phyloP scores from a whole-genome alignment of 2,113 vertebrate genomes.

The Picathartes gymnocephalus region DNA sequence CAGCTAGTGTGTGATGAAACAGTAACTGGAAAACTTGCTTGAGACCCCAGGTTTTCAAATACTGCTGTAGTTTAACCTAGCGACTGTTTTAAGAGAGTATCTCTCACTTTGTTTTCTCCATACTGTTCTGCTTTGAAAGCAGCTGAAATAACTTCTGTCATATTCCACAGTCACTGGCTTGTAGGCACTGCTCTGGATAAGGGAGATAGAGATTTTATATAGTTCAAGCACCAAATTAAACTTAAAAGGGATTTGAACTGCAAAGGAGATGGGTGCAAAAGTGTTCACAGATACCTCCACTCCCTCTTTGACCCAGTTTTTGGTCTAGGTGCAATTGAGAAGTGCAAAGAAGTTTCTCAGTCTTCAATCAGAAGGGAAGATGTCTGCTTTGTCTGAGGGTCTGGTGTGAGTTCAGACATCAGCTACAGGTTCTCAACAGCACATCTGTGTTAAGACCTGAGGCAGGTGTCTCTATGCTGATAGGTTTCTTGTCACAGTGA shows the following conservation, averaged over 20 bases:
- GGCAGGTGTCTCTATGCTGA: neutral
- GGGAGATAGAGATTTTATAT: neutral
- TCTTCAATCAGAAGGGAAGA: neutral
- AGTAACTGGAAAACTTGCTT: neutral
- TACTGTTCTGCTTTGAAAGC: neutral
- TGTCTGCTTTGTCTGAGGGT: neutral
- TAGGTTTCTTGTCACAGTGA: neutral
- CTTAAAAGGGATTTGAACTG: neutral
- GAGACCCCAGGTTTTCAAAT: neutral
- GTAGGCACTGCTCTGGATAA: neutral
- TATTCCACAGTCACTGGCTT: neutral
- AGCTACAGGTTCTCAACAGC: neutral
- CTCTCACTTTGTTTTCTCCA: neutral
- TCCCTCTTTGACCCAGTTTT: neutral
- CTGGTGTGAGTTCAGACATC: neutral
- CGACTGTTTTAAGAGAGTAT: neutral
- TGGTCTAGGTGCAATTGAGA: neutral
- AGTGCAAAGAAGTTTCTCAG: neutral
- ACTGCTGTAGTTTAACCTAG: neutral
- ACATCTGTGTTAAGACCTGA: neutral
- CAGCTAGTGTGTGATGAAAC: neutral
- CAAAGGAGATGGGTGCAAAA: neutral
- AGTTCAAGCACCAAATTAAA: neutral
- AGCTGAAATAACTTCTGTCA: neutral
- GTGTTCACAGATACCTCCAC: neutral